A percentile compares a stretch with the other conserved stretches of the same genome.
phyloP scores from a whole-genome alignment of 2,888 invertebrate genomes.

The Drosophila siamana region DNA sequence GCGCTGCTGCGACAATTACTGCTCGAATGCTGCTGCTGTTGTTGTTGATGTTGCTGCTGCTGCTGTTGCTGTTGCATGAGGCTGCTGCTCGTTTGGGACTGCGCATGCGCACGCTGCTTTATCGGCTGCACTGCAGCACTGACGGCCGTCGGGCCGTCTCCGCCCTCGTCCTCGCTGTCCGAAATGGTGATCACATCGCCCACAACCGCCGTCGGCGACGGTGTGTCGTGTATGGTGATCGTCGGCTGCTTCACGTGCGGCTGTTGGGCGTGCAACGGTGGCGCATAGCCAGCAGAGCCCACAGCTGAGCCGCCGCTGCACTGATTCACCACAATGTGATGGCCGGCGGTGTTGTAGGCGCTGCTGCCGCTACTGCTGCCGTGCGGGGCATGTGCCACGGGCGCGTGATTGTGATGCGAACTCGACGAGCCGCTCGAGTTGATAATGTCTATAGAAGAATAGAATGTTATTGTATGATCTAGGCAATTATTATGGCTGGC shows the following conservation, averaged over 20 bases:
- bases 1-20: conserved; percentile 69
- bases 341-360: conserved; percentile 64
- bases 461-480: neutral
- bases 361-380: conserved; percentile 70
- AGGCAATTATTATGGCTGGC: neutral
- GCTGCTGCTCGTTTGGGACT: conserved; percentile 83
- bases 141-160: conserved; percentile 78
- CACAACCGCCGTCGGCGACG: conserved; percentile 95
- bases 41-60: conserved; percentile 84
- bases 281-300: conserved; percentile 18
- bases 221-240: conserved; percentile 97
- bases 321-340: conserved; percentile 77
- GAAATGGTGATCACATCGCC: conserved; percentile 92
- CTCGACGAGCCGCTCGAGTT: conserved; percentile 70
- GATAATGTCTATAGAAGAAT: conserved; percentile 65
- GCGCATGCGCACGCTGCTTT: conserved; percentile 84
- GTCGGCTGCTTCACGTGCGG: conserved; percentile 88
- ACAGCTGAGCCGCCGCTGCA: conserved; percentile 47
- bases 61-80: conserved; percentile 82
- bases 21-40: conserved; percentile 85
- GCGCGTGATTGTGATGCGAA: conserved; percentile 78
- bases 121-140: conserved; percentile 60
- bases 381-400: conserved; percentile 75
- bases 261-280: conserved; percentile 69
- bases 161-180: conserved; percentile 96